Base-by-base conservation (phyloP, 2,113 vertebrate species). In the Sander vitreus region DNA sequence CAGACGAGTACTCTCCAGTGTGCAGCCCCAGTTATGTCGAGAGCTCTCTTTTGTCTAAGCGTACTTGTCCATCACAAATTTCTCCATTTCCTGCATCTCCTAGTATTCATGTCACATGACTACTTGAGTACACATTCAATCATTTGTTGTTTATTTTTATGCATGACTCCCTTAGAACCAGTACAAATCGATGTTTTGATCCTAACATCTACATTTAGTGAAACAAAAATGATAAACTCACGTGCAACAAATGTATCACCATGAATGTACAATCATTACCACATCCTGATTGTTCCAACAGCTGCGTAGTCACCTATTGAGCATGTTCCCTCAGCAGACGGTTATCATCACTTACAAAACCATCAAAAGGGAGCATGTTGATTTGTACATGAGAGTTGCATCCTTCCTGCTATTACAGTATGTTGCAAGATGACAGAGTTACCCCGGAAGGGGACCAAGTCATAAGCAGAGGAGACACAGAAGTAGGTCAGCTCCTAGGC, bases 401-500 rank as follows among this genome's bases (percentile, higher is more conserved):
- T 84, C 92, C 90, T 89, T 90, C 88, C 91, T 88, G 89, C 89
- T 92, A 85, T 93, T 92, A 92, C 92, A 91, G 89, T 85, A 83
- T 87, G 88, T 94, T 92, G 91, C 89, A 73, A 92, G 89, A 93
- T 89, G 92, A 93, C 89, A 91, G 90, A 33, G 86, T 87, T 92
- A 85, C 85, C 92, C 93, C 85, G 80, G 88, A 90, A 92, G 91
- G 91, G 86, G 89, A 88, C 90, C 75, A 74, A 92, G 91, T 92
- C 91, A 90, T 84, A 83, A 91, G 88, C 87, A 84, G 85, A 88
- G 92, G 83, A 92, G 89, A 91, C 78, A 19, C 82, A 92, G 81
- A 94, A 93, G 85, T 94, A 94, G 93, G 93, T 93, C 91, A 92
- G 89, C 92, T 93, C 85, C 86, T 85, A 86, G 91, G 89, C 90